Percentiles rank a stretch among this genome's conserved stretches.
Evolutionary conservation across 2,797 vertebrate genomes (phyloP).

Genomic region (Hipposideros larvatus): DNA sequence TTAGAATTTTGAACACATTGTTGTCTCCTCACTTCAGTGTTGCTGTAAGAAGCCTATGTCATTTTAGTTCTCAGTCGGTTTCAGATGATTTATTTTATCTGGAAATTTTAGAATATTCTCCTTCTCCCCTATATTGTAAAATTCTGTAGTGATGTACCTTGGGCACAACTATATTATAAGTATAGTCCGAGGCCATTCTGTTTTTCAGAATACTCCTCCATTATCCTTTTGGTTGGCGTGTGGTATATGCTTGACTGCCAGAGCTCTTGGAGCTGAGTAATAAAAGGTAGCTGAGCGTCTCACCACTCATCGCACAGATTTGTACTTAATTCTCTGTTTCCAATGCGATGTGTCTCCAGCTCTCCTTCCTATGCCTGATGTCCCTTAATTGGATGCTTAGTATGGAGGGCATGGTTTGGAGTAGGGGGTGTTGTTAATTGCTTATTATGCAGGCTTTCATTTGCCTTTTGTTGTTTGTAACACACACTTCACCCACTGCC

Average conservation of each 20-base stretch:
- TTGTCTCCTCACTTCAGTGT: background rate
- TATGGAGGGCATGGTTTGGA: background rate
- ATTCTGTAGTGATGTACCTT: background rate
- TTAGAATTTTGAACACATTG: background rate
- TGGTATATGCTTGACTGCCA: background rate
- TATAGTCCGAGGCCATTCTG: background rate
- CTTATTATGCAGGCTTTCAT: background rate
- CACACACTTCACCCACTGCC: background rate
- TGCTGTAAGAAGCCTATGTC: background rate
- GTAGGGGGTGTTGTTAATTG: background rate
- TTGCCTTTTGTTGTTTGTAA: background rate
- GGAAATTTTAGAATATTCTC: background rate
- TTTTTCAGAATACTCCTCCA: background rate
- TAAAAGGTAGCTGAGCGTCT: background rate
- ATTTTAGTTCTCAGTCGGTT: background rate
- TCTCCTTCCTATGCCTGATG: background rate
- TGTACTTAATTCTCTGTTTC: background rate
- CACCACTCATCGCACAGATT: background rate
- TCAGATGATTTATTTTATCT: slow-evolving; percentile 18
- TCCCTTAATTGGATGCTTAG: background rate
- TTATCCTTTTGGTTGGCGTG: background rate
- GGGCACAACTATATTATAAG: background rate
- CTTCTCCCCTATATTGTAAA: background rate
- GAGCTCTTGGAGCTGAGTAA: background rate
- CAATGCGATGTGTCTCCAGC: background rate